These are phyloP conservation scores for Antitype chi DNA, from an alignment of 2,888 invertebrate genomes.

Conservation along the genomic window DNA sequence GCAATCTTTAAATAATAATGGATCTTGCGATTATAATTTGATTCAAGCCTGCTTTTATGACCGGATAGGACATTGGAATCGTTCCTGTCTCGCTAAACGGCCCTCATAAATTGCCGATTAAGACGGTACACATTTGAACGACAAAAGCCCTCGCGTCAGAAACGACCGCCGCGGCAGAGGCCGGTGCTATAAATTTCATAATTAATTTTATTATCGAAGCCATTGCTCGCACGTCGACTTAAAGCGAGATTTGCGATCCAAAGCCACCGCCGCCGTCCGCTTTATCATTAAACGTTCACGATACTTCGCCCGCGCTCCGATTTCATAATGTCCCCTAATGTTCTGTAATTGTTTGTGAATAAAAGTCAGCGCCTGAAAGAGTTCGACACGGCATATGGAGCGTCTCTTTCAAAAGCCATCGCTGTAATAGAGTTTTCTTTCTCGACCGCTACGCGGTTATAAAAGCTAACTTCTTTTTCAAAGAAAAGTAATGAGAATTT, in stretches of 20 bases:
- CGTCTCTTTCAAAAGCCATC: slow-evolving; percentile 83
- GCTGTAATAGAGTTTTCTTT: slow-evolving; percentile 87
- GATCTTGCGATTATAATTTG: slow-evolving; percentile 76
- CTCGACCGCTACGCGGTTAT: slow-evolving; percentile 81
- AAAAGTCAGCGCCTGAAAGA: slow-evolving; percentile 81
- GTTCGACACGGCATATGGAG: slow-evolving; percentile 74
- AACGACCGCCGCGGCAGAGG: slow-evolving; percentile 72
- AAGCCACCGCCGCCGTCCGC: slow-evolving; percentile 81
- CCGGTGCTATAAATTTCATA: slow-evolving; percentile 84
- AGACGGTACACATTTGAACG: slow-evolving; percentile 81
- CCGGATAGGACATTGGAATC: slow-evolving; percentile 73
- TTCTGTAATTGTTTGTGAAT: slow-evolving; percentile 84
- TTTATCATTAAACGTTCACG: slow-evolving; percentile 87
- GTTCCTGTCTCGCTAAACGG: slow-evolving; percentile 75
- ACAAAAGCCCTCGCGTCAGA: slow-evolving; percentile 79
- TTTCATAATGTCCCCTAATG: slow-evolving; percentile 81
- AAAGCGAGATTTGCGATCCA: slow-evolving; percentile 85
- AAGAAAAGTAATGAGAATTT: slow-evolving; percentile 89
- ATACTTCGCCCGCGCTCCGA: slow-evolving; percentile 77
- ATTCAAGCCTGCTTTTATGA: slow-evolving; percentile 76
- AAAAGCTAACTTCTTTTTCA: slow-evolving; percentile 87
- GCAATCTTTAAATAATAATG: slow-evolving; percentile 74
- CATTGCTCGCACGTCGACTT: slow-evolving; percentile 86
- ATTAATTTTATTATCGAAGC: slow-evolving; percentile 87
- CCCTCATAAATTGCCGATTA: slow-evolving; percentile 85